A percentile compares a stretch with the other conserved stretches of the same genome.
Conservation (phyloP, 2,888 invertebrate genomes). For the Chironomus riparius region DNA sequence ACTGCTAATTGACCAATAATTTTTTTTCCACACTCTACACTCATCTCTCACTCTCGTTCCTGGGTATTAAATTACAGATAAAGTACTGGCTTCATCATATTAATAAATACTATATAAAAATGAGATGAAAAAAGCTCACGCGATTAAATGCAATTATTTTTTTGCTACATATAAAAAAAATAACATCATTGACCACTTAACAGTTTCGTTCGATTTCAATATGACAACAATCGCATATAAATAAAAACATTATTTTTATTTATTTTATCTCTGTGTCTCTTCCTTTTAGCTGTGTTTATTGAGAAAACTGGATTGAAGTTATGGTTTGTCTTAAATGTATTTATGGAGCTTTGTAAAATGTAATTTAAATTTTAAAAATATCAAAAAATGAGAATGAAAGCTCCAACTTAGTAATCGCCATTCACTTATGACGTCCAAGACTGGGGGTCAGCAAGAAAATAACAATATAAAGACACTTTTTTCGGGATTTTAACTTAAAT, state of each 20-base stretch:
- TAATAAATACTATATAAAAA: not conserved
- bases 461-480: too few relatives aligned
- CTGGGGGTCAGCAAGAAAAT: too few relatives aligned
- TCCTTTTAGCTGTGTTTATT: too few relatives aligned
- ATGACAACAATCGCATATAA: not conserved
- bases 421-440: too few relatives aligned
- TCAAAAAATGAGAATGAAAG: too few relatives aligned
- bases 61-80: not conserved
- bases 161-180: not conserved
- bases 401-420: too few relatives aligned
- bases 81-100: constrained; percentile 2
- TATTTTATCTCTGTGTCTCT: not conserved
- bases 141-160: constrained; percentile 10
- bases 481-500: too few relatives aligned
- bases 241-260: constrained; percentile 1
- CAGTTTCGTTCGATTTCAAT: constrained; percentile 1
- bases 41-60: not conserved
- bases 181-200: constrained; percentile 1
- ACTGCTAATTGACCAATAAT: not conserved
- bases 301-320: too few relatives aligned
- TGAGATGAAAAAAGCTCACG: not conserved
- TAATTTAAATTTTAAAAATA: too few relatives aligned
- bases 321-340: too few relatives aligned
- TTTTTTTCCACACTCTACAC: not conserved
- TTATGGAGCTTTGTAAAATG: too few relatives aligned